Evolutionary conservation across 1,140 invertebrate genomes (phyloP), one percentile per base, ranked within the genome.

Genomic region (Atta colombica): DNA sequence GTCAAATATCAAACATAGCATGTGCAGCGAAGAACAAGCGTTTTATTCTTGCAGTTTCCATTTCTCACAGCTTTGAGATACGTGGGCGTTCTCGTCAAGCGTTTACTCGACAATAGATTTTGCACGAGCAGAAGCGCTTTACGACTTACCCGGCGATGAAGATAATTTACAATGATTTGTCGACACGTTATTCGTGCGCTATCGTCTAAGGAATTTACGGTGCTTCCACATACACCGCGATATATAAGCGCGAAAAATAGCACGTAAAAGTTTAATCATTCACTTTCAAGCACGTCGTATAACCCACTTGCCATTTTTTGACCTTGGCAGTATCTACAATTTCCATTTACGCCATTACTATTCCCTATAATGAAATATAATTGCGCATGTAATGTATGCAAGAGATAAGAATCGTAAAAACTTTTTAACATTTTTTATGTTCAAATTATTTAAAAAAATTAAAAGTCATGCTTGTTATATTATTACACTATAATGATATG

Each of bases 31-130:
- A 14, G n/a, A 31, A 39, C 8, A 45, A 53, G 80, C 45, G 61
- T 75, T 82, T 74, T 84, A 84, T 74, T 75, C 69, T 51, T 39
- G 55, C 55, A 74, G 31, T 84, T 84, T 74, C 55, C 80, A 45
- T 45, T 60, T n/a, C 69, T 81, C 21, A 5, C 7, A 12, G 55
- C 28, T 75, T 45, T 61, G n/a, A 75, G 55, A 49, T 69, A 75
- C 69, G 80, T 84, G 80, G 55, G 80, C 55, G 80, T 82, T 82
- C 53, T 61, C 74, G 82, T 78, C 74, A 55, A 49, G 12, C 63
- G n/a, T 66, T 85, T 80, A 31, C 74, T 80, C 84, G 84, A 85
- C 84, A 85, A 85, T 85, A 85, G 84, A 85, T 85, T 80, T 80
- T 51, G 25, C 74, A 66, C 84, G 84, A 66, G 75, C 74, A 78